A percentile compares a stretch with the other conserved stretches of the same genome.
These are phyloP conservation scores for Phrynocephalus forsythii DNA, from an alignment of 2,797 vertebrate genomes.

Conservation along the genomic window DNA sequence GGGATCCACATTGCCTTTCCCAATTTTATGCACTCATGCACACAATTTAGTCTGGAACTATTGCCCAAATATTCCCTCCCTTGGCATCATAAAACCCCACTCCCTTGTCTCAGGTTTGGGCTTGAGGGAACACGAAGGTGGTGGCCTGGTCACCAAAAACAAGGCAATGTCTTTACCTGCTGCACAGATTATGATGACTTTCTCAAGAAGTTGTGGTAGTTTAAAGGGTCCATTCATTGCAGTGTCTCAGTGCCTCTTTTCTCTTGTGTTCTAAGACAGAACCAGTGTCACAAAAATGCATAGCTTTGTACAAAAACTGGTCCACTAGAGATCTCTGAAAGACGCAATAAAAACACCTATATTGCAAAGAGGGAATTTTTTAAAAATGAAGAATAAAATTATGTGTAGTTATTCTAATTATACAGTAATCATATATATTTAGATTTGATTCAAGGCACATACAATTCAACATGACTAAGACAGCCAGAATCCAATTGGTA, in stretches of 20 bases:
- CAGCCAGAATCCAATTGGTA: too few relatives aligned
- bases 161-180: neutral
- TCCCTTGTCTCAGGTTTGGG: too few relatives aligned
- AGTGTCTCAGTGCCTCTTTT: neutral
- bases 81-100: too few relatives aligned
- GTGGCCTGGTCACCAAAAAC: too few relatives aligned
- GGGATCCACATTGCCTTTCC: too few relatives aligned
- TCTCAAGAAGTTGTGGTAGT: neutral
- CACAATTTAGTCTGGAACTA: too few relatives aligned
- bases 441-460: neutral
- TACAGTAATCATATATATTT: neutral
- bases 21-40: too few relatives aligned
- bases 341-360: neutral
- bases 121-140: too few relatives aligned
- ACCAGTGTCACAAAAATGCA: neutral
- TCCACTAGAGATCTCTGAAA: neutral
- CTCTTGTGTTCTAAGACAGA: too few relatives aligned
- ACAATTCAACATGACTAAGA: neutral
- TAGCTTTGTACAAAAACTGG: neutral
- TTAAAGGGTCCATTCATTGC: neutral
- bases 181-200: neutral
- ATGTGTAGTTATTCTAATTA: neutral
- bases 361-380: neutral
- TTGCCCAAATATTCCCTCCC: too few relatives aligned
- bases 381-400: neutral